A percentile compares a stretch with the other conserved stretches of the same genome.
phyloP scores from a whole-genome alignment of 2,888 invertebrate species.

The Alitta virens region DNA sequence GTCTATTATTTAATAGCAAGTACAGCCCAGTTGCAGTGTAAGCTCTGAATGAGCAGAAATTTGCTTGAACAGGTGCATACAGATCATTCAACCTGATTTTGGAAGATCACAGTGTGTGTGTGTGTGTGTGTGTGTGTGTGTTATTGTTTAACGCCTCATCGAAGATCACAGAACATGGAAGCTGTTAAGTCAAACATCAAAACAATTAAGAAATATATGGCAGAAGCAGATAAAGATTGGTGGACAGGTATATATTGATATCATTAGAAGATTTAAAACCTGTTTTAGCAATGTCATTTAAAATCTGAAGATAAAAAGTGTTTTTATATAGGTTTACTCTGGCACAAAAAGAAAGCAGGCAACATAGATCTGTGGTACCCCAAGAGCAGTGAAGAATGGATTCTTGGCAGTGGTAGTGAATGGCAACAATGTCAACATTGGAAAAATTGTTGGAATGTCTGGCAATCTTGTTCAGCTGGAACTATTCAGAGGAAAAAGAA shows the following conservation, averaged over 20 bases:
- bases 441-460: not conserved
- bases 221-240: not conserved
- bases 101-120: no score
- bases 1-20: no score
- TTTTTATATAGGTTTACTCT: not conserved
- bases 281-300: not conserved
- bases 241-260: not conserved
- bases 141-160: no score
- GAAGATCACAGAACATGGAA: not conserved
- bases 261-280: not conserved
- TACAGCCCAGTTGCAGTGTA: no score
- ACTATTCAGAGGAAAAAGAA: not conserved
- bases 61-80: no score
- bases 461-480: not conserved
- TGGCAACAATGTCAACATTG: not conserved
- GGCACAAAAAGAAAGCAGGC: not conserved
- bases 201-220: not conserved
- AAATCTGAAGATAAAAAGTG: no score
- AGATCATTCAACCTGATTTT: not conserved
- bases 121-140: no score
- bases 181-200: not conserved
- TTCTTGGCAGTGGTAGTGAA: not conserved
- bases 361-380: not conserved
- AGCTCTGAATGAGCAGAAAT: no score
- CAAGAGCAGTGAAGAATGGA: not conserved